These are phyloP conservation scores for Carcharodon carcharias DNA, from an alignment of 2,797 vertebrate species.

Conservation along the genomic window DNA sequence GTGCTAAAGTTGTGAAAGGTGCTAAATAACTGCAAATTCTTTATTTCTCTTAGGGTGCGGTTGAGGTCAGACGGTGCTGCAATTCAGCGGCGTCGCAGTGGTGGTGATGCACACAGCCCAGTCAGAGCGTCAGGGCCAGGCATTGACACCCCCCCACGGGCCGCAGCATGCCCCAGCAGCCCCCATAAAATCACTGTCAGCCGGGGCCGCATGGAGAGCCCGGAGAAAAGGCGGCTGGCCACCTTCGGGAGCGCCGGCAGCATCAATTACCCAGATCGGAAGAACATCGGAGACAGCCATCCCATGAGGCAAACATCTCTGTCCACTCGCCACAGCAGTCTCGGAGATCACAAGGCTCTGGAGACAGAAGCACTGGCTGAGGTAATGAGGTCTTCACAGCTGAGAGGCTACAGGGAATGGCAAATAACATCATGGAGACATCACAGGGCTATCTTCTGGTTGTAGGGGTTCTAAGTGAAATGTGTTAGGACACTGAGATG, in stretches of 20 bases:
- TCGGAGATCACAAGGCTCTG: conserved; percentile 84
- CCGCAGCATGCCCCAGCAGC: conserved; percentile 82
- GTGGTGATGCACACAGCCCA: conserved; percentile 74
- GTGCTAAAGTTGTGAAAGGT: not conserved
- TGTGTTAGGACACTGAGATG: not conserved
- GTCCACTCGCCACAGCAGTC: conserved; percentile 76
- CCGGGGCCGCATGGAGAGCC: conserved; percentile 72
- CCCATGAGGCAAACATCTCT: conserved; percentile 66
- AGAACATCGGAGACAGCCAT: conserved; percentile 67
- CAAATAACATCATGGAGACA: not conserved
- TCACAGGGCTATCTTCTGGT: not conserved
- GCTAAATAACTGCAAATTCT: not conserved
- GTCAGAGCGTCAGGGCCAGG: conserved; percentile 66
- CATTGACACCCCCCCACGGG: conserved; percentile 73
- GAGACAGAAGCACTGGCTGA: conserved; percentile 87
- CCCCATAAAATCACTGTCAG: conserved; percentile 76
- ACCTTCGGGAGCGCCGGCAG: conserved; percentile 86
- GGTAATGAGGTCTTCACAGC: conserved; percentile 53
- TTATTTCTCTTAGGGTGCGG: conserved; percentile 62
- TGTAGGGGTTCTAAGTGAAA: not conserved
- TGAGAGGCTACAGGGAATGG: not conserved
- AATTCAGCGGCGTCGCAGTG: conserved; percentile 73
- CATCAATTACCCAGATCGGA: conserved; percentile 87
- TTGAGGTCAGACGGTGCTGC: conserved; percentile 81
- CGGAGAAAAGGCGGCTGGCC: conserved; percentile 79